Percentiles rank a stretch among this genome's conserved stretches.
Evolutionary conservation across 2,113 vertebrate species (phyloP).

Genomic region (Galbula dea): DNA sequence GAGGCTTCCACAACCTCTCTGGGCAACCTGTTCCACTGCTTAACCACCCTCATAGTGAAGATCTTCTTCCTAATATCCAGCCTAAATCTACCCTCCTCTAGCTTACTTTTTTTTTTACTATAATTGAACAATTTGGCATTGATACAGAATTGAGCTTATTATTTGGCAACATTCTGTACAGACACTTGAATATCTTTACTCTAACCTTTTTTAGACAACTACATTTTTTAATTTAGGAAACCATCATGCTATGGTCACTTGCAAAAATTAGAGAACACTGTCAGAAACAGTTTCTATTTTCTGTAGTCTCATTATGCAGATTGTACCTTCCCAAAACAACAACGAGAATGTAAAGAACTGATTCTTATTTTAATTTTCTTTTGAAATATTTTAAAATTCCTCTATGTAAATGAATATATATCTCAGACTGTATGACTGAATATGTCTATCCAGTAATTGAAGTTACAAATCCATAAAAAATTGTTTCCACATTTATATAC

Average conservation of each 20-base stretch:
- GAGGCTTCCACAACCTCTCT: too few relatives aligned
- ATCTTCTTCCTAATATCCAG: too few relatives aligned
- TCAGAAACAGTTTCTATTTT: background rate
- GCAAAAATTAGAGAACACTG: background rate
- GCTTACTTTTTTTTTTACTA: background rate
- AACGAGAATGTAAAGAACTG: background rate
- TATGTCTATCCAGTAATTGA: background rate
- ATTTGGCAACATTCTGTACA: background rate
- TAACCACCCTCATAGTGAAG: too few relatives aligned
- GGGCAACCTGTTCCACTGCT: too few relatives aligned
- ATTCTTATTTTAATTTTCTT: background rate
- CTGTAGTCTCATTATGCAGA: background rate
- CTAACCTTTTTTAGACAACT: background rate
- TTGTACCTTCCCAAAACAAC: background rate
- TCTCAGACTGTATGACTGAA: background rate
- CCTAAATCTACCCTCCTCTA: too few relatives aligned
- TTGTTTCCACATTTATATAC: background rate
- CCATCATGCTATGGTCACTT: background rate
- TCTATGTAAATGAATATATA: background rate
- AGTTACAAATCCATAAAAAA: background rate
- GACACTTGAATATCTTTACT: background rate
- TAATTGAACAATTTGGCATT: background rate
- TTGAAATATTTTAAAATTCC: background rate
- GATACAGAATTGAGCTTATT: background rate
- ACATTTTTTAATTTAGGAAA: background rate